Base-by-base conservation (phyloP, 2,113 vertebrate species). In the Pterocles orientalis region DNA sequence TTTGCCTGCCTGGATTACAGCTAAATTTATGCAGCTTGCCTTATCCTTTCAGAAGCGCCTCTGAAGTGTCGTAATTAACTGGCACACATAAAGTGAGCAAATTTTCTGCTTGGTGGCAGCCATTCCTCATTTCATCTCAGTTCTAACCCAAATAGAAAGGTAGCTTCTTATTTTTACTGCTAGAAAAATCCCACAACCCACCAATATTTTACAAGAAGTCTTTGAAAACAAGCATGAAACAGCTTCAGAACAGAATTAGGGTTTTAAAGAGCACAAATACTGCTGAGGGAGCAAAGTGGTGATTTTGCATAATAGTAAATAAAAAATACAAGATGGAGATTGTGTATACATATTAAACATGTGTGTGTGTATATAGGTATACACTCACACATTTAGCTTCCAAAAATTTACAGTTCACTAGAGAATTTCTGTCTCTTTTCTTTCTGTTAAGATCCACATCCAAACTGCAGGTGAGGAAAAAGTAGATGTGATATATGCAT, bases 11-110 rank as follows among this genome's bases (percentile, higher is more conserved):
- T 99, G 99, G 99, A 99, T 99, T 99, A 99, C 99, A 99, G 99
- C 99, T 99, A 99, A 99, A 99, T 99, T 99, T 99, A 99, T 99
- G 99, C 99, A 99, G 99, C 98, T 98, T 98, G 98, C 99, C 99
- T 99, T 99, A 99, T 99, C 99, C 99, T 99, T 99, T 99, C 98
- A 98, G 98, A 99, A 99, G 99, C 99, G 98, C 98, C 98, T 99
- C 99, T 99, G 99, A 99, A 99, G 99, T 99, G 98, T 99, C 98
- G 99, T 99, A 99, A 99, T 99, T 99, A 99, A 99, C 99, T 99
- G 99, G 99, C 98, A 98, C 99, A 99, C 98, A 99, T 99, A 99
- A 99, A 99, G 99, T 99, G 98, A 99, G 98, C 99, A 99, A 98
- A 99, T 99, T 99, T 99, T 99, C 99, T 99, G 99, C 99, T 99